Base-by-base conservation (phyloP, 2,113 vertebrate species). In the Caranx melampygus region DNA sequence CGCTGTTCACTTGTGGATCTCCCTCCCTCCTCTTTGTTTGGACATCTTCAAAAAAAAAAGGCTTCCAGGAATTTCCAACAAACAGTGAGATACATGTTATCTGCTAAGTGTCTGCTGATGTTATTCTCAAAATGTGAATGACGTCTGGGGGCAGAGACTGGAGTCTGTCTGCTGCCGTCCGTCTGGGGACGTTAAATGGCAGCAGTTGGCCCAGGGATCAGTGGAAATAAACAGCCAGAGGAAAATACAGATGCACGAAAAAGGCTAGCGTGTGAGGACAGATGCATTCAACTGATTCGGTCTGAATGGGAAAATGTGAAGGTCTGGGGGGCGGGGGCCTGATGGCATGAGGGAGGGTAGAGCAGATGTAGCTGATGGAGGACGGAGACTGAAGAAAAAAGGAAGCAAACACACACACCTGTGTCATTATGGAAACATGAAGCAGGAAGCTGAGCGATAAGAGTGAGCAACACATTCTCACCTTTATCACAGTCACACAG, bases 1-100 rank as follows among this genome's bases (percentile, higher is more conserved):
- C 10, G 78, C 86, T 65, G 42, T 73, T 26, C 4, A 72, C 47
- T n/a, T 61, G 6, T 44, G 20, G n/a, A 40, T 72, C 33, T 16
- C 14, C 18, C 26, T 58, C 34, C 8, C 5, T 11, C 34, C 3
- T 10, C 26, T 71, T 57, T 31, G 21, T 21, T 49, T 69, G 20
- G 5, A 67, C 3, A 0, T 35, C 1, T 52, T 40, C 1, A 34
- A 47, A 57, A 44, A 34, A n/a, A 47, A 57, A 44, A 5, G 5
- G 3, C 21, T 72, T 72, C 47, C 33, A 59, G 45, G 26, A 57
- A 68, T 59, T 57, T 63, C 52, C 33, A 76, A 20, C n/a, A 33
- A 54, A 72, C 21, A 69, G 51, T 20, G n/a, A 73, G 5, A 68
- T 45, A 15, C 5, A 0, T 26, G 35, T 44, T 44, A 10, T 62